These are phyloP conservation scores for Cosmia pyralina DNA, from an alignment of 2,888 invertebrate species.

Conservation along the genomic window DNA sequence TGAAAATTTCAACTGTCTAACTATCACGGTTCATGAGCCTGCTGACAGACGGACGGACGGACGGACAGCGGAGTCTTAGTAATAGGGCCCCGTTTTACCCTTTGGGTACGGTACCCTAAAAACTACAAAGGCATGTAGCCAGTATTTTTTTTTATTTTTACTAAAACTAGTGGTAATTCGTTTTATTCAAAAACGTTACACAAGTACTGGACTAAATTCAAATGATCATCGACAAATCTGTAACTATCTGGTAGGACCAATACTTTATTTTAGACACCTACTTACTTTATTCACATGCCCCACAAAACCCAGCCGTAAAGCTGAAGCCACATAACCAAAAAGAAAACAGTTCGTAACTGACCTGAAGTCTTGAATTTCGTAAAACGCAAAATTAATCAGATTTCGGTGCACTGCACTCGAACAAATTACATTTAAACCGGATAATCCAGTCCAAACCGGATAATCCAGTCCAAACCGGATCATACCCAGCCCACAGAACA, in stretches of 20 bases:
- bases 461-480: too few species aligned
- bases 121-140: neutral
- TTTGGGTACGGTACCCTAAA: too few species aligned
- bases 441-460: conserved; percentile 32
- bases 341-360: neutral
- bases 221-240: neutral
- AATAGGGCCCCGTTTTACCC: too few species aligned
- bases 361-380: neutral
- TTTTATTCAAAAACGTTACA: neutral
- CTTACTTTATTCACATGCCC: neutral
- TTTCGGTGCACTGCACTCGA: conserved; percentile 24
- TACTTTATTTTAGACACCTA: neutral
- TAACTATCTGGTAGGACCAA: neutral
- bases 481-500: too few species aligned
- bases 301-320: neutral
- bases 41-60: too few species aligned
- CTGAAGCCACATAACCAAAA: neutral
- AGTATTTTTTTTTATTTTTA: too few species aligned
- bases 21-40: too few species aligned
- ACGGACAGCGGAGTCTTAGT: too few species aligned
- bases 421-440: conserved; percentile 27
- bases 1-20: too few species aligned
- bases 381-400: conserved; percentile 5
- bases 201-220: neutral
- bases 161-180: neutral